Evolutionary conservation across 2,888 invertebrate species (phyloP).

Genomic region (Hirudinaria manillensis): DNA sequence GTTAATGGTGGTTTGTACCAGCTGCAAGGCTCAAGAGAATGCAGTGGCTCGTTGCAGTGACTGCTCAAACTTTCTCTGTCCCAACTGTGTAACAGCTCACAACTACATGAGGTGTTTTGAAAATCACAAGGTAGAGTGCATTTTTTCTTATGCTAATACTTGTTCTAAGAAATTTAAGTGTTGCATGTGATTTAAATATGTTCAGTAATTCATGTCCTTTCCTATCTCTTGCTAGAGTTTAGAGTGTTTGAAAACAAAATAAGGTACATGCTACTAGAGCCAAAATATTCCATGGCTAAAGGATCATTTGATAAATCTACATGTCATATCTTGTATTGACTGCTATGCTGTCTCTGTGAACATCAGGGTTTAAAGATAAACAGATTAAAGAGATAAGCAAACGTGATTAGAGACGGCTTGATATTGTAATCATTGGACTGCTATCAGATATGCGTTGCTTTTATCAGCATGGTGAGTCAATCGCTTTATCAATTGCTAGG

Average conservation of each 20-base stretch:
- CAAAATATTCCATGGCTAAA: no score
- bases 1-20: conserved; percentile 71
- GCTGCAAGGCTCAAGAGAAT: conserved; percentile 88
- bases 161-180: background rate
- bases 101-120: conserved; percentile 95
- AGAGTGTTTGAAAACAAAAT: background rate
- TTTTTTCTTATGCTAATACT: background rate
- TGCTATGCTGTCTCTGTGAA: no score
- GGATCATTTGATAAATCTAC: no score
- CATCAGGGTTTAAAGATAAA: no score
- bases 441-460: no score
- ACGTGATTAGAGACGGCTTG: no score
- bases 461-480: no score
- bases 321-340: no score
- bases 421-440: no score
- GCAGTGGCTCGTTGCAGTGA: conserved; percentile 89
- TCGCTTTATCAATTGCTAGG: conserved; percentile 52
- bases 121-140: conserved; percentile 63
- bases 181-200: background rate
- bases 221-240: background rate
- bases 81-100: conserved; percentile 88
- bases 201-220: background rate
- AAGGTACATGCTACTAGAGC: no score
- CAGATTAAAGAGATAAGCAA: no score
- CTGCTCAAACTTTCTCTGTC: conserved; percentile 86